Percentiles rank a stretch among this genome's conserved stretches.
These are phyloP conservation scores for Desoria tigrina DNA, from an alignment of 2,888 invertebrate species.

Conservation along the genomic window DNA sequence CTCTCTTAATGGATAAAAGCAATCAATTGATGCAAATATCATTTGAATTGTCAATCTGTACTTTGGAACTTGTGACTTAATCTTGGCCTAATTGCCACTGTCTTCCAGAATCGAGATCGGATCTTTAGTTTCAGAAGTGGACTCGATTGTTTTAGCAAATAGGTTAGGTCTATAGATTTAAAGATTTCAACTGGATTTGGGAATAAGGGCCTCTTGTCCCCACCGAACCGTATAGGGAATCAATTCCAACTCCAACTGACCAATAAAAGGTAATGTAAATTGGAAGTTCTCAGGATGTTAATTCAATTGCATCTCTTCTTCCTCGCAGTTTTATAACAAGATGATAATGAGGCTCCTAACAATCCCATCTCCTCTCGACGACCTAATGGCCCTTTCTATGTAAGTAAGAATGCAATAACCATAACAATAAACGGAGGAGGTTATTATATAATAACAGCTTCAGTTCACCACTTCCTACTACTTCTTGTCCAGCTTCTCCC, in stretches of 20 bases:
- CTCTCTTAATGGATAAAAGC: no score
- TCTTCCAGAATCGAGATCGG: no score
- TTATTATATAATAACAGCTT: constrained; percentile 24
- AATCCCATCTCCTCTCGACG: neutral
- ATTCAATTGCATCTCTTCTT: constrained; percentile 19
- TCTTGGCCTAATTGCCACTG: no score
- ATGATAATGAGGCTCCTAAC: constrained; percentile 20
- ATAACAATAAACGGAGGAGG: constrained; percentile 23
- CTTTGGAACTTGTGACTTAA: no score
- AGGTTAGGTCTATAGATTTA: no score
- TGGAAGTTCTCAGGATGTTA: constrained; percentile 7
- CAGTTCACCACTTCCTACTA: constrained; percentile 10
- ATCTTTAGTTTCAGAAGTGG: no score
- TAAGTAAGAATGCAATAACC: constrained; percentile 16
- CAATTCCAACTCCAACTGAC: constrained; percentile 2
- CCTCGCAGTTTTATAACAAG: constrained; percentile 27
- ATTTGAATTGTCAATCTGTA: no score
- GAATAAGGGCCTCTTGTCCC: no score
- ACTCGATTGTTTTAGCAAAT: no score
- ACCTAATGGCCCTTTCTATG: neutral
- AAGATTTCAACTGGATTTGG: no score
- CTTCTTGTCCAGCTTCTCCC: constrained; percentile 9
- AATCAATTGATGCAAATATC: no score
- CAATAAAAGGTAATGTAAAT: constrained; percentile 14
- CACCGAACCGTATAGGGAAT: no score